phyloP scores from a whole-genome alignment of 2,113 vertebrate species.

The Meleagris gallopavo region DNA sequence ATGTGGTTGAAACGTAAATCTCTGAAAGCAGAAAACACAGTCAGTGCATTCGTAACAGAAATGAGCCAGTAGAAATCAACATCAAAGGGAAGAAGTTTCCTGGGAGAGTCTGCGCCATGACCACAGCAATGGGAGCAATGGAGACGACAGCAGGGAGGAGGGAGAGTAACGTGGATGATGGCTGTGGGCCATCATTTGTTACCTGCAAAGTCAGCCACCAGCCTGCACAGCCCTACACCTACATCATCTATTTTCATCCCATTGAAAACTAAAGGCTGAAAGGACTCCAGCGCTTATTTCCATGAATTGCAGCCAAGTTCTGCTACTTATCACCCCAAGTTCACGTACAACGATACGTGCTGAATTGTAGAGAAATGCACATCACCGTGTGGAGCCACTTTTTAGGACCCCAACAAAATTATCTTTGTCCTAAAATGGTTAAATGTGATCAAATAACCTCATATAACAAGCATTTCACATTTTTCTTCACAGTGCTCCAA shows the following conservation, averaged over 20 bases:
- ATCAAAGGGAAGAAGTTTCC: not conserved
- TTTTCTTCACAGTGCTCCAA: conserved; percentile 7
- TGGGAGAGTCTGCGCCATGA: not conserved
- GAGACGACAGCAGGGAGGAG: not conserved
- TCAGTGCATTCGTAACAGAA: not conserved
- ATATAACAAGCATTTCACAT: conserved; percentile 38
- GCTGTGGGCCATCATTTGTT: not conserved
- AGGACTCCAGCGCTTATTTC: not conserved
- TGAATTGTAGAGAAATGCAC: not conserved
- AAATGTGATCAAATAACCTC: conserved; percentile 57
- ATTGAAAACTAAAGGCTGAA: not conserved
- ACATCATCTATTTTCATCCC: not conserved
- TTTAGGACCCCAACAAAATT: not conserved
- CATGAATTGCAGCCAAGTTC: not conserved
- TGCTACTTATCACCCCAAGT: not conserved
- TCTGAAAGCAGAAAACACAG: conserved; percentile 71
- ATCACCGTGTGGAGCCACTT: rapidly evolving
- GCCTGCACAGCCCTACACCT: not conserved
- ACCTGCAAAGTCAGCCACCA: not conserved
- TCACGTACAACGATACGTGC: rapidly evolving
- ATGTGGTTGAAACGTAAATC: conserved; percentile 94
- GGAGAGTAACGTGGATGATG: rapidly evolving
- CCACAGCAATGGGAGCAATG: not conserved
- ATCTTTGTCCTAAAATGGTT: conserved; percentile 43
- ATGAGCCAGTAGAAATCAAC: not conserved